These are phyloP conservation scores for Gymnothorax reevesii DNA, from an alignment of 2,797 vertebrate genomes.

Conservation along the genomic window DNA sequence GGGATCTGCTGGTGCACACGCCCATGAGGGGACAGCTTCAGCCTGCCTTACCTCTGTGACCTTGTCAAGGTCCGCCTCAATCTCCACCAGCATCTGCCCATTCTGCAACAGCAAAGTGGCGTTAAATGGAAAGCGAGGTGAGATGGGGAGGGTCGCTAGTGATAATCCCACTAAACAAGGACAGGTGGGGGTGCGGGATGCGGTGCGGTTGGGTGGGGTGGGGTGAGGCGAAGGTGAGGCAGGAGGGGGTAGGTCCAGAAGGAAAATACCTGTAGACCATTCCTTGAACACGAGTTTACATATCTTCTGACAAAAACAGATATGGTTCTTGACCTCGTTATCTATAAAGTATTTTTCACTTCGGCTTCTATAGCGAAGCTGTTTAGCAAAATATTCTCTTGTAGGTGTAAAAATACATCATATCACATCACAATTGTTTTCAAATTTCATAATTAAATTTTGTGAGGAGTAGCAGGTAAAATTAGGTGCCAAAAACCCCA, in stretches of 20 bases:
- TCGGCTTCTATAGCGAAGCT: not conserved
- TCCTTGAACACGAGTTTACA: constrained; percentile 25
- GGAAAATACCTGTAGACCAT: constrained; percentile 17
- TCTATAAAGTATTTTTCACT: not conserved
- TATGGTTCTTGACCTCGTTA: constrained; percentile 34
- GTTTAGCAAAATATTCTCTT: not conserved
- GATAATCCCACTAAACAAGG: not conserved
- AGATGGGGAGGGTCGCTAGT: constrained; percentile 11
- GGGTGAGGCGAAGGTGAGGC: not conserved
- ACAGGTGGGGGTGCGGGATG: not conserved
- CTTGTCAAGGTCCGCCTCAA: constrained; percentile 74
- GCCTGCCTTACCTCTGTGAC: constrained; percentile 76
- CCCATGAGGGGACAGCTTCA: constrained; percentile 24
- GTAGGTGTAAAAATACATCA: not conserved
- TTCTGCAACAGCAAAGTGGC: constrained; percentile 80
- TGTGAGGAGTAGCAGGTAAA: constrained; percentile 40
- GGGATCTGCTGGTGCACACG: not conserved
- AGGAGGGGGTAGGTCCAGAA: constrained; percentile 28
- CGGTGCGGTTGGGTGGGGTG: constrained; percentile 8
- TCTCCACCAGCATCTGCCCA: constrained; percentile 69
- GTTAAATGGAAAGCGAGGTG: constrained; percentile 51
- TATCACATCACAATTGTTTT: not conserved
- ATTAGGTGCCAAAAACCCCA: constrained; percentile 50
- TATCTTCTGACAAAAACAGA: constrained; percentile 27
- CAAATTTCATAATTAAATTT: constrained; percentile 20